Conservation (phyloP, 1,140 invertebrate species). For the Leptopilina boulardi region DNA sequence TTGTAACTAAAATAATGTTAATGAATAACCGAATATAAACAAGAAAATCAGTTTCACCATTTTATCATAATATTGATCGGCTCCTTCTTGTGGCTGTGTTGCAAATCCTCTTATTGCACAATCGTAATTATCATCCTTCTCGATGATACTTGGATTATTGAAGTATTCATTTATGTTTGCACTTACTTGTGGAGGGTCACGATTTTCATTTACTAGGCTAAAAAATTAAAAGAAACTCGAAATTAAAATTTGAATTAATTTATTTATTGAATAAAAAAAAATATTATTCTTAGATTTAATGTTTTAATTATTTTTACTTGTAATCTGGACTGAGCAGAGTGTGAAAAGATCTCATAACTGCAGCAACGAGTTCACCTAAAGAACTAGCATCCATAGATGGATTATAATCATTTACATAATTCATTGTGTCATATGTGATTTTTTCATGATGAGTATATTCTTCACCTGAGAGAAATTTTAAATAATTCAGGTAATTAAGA, state of each 20-base stretch:
- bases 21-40: too few relatives aligned
- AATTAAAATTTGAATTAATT: too few relatives aligned
- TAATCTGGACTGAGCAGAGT: constrained; percentile 86
- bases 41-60: constrained; percentile 74
- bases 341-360: constrained; percentile 93
- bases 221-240: too few relatives aligned
- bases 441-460: constrained; percentile 83
- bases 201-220: constrained; percentile 73
- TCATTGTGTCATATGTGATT: constrained; percentile 80
- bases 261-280: too few relatives aligned
- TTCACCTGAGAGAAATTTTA: constrained; percentile 71
- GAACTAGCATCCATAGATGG: constrained; percentile 85
- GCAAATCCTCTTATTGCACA: constrained; percentile 83
- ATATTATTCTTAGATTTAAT: too few relatives aligned
- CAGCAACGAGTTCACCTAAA: constrained; percentile 90
- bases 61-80: constrained; percentile 83
- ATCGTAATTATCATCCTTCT: constrained; percentile 83
- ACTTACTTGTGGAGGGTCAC: constrained; percentile 73
- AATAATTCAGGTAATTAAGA: too few relatives aligned
- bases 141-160: constrained; percentile 82
- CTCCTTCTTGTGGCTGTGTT: constrained; percentile 82
- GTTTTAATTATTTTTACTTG: constrained; percentile 78
- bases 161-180: constrained; percentile 87
- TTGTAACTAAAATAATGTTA: too few relatives aligned
- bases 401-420: constrained; percentile 92